Conservation (phyloP, 1,140 invertebrate genomes). For the Pissodes strobi region DNA sequence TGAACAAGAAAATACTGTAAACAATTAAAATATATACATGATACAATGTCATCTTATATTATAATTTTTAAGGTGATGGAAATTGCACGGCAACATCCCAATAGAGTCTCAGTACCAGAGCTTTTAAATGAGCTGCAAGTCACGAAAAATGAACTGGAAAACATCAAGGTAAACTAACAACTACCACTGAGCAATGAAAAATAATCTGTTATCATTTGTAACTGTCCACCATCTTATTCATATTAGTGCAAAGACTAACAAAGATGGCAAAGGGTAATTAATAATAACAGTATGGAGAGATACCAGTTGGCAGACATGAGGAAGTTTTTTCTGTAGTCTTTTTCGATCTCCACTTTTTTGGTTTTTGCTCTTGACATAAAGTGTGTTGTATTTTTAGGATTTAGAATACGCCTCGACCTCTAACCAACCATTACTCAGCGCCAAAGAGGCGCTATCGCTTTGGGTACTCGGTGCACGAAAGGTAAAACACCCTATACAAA, state of each 20-base stretch:
- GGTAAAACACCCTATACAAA: constrained; percentile 59
- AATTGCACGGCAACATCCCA: constrained; percentile 61
- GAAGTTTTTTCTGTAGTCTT: too few species aligned
- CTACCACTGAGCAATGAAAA: not conserved
- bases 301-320: too few species aligned
- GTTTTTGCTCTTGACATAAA: not conserved
- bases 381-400: constrained; percentile 63
- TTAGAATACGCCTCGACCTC: constrained; percentile 68
- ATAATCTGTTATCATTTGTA: not conserved
- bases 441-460: constrained; percentile 87
- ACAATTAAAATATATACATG: too few species aligned
- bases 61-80: too few species aligned
- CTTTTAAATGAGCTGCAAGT: constrained; percentile 77
- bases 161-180: constrained; percentile 72
- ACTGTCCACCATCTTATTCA: not conserved
- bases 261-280: too few species aligned
- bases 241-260: not conserved
- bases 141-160: constrained; percentile 81
- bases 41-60: too few species aligned
- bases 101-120: constrained; percentile 74
- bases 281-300: too few species aligned
- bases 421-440: constrained; percentile 80
- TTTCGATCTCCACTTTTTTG: constrained; percentile 7
- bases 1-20: constrained; percentile 66
- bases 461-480: constrained; percentile 87